These are phyloP conservation scores for Prunella himalayana DNA, from an alignment of 2,113 vertebrate genomes.

Conservation along the genomic window DNA sequence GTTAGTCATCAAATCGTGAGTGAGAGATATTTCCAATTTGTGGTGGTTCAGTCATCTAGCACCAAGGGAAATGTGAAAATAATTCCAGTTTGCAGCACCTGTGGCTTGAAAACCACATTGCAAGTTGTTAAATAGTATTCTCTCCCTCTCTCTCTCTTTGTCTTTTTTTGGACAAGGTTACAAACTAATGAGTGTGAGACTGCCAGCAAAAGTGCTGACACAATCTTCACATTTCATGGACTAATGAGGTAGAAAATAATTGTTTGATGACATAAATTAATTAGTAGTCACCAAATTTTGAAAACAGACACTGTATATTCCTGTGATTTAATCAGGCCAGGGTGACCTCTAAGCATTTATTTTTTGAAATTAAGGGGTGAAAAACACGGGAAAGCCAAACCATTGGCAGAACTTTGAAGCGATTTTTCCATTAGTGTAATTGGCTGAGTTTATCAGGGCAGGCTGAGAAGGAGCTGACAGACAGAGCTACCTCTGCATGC, in stretches of 20 bases:
- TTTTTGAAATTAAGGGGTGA: background rate
- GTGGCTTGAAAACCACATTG: background rate
- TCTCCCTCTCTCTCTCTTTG: background rate
- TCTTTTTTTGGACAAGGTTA: constrained; percentile 28
- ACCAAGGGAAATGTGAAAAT: background rate
- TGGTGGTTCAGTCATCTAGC: background rate
- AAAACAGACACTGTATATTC: constrained; percentile 33
- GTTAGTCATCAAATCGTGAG: constrained; percentile 21
- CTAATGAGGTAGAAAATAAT: constrained; percentile 66
- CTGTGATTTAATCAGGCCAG: constrained; percentile 15
- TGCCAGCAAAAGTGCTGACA: constrained; percentile 47
- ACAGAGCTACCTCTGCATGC: background rate
- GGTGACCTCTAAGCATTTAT: constrained; percentile 26
- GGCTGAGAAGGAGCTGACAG: background rate
- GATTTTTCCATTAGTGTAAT: constrained; percentile 28
- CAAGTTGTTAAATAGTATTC: background rate
- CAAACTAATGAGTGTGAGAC: background rate
- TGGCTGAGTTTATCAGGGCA: background rate
- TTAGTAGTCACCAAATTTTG: constrained; percentile 27
- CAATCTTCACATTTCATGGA: constrained; percentile 9
- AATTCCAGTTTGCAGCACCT: background rate
- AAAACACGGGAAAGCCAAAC: background rate
- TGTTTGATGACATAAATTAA: constrained; percentile 63
- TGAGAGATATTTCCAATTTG: background rate
- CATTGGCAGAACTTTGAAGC: background rate